Evolutionary conservation across 1,140 invertebrate genomes (phyloP).

Genomic region (Heliconius eleuchia): DNA sequence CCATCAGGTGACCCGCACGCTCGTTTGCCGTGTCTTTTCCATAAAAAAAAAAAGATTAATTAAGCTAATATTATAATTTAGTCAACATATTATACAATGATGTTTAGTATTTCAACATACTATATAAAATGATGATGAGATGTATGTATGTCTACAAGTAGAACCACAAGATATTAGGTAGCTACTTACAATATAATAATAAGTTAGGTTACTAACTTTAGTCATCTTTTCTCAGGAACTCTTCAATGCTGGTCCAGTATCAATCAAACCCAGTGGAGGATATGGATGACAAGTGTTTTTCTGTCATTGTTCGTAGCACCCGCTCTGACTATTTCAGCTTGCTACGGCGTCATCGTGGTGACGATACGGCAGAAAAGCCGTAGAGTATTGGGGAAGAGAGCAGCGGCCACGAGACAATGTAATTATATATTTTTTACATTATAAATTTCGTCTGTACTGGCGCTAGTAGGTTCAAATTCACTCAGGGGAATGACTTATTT

Average conservation of each 20-base stretch:
- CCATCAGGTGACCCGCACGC: too few species aligned
- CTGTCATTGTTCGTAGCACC: conserved; percentile 93
- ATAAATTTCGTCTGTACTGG: background rate
- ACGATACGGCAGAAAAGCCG: conserved; percentile 94
- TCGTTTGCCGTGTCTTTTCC: too few species aligned
- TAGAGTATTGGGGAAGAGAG: conserved; percentile 75
- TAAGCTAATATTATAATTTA: too few species aligned
- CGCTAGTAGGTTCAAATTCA: too few species aligned
- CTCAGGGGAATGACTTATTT: too few species aligned
- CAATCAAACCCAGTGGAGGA: conserved; percentile 88
- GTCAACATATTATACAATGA: too few species aligned
- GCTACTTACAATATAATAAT: background rate
- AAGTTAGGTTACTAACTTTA: background rate
- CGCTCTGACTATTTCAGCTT: conserved; percentile 93
- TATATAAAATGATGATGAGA: too few species aligned
- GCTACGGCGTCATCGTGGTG: conserved; percentile 95
- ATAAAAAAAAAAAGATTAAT: too few species aligned
- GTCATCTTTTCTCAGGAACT: conserved; percentile 42
- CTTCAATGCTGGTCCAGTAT: conserved; percentile 96
- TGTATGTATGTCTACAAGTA: too few species aligned
- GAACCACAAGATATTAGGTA: too few species aligned
- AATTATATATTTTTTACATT: conserved; percentile 33
- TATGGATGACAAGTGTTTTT: conserved; percentile 94
- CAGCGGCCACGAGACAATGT: conserved; percentile 77
- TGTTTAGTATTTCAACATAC: too few species aligned